phyloP scores from a whole-genome alignment of 2,888 invertebrate species.

The Drosophila maculinotata region DNA sequence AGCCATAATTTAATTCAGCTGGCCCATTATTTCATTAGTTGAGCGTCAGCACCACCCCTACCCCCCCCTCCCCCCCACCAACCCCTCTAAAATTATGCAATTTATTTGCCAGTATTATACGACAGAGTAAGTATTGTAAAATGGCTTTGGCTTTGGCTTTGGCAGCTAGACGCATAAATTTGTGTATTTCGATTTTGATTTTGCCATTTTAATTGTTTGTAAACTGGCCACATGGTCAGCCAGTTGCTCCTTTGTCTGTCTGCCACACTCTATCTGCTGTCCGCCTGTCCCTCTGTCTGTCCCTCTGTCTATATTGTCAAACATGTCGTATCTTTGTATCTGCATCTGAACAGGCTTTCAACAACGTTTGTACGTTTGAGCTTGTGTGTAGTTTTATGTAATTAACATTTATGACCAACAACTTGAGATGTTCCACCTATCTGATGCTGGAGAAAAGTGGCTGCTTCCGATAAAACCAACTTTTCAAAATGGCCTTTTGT shows the following conservation, averaged over 20 bases:
- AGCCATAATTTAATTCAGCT: conserved; percentile 74
- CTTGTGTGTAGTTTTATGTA: conserved; percentile 36
- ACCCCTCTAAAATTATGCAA: conserved; percentile 45
- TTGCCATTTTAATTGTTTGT: conserved; percentile 78
- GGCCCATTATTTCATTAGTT: conserved; percentile 78
- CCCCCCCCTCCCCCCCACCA: not conserved
- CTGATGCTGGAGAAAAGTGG: conserved; percentile 9
- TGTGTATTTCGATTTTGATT: conserved; percentile 78
- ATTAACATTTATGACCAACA: conserved; percentile 72
- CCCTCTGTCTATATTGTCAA: conserved; percentile 49
- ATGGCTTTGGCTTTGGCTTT: conserved; percentile 61
- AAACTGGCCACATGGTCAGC: conserved; percentile 55
- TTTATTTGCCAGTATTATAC: conserved; percentile 57
- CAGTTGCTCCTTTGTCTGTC: conserved; percentile 49
- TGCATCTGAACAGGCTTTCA: conserved; percentile 56
- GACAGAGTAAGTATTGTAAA: conserved; percentile 43
- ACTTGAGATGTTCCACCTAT: conserved; percentile 31
- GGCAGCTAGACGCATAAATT: conserved; percentile 79
- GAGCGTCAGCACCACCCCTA: conserved; percentile 14
- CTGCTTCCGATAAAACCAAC: conserved; percentile 14
- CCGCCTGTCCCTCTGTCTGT: conserved; percentile 9
- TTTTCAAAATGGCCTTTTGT: not conserved
- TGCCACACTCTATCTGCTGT: conserved; percentile 10
- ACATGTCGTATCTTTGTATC: conserved; percentile 73
- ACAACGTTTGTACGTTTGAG: conserved; percentile 29